phyloP scores from a whole-genome alignment of 2,888 invertebrate species.

The Pollenia labialis region DNA sequence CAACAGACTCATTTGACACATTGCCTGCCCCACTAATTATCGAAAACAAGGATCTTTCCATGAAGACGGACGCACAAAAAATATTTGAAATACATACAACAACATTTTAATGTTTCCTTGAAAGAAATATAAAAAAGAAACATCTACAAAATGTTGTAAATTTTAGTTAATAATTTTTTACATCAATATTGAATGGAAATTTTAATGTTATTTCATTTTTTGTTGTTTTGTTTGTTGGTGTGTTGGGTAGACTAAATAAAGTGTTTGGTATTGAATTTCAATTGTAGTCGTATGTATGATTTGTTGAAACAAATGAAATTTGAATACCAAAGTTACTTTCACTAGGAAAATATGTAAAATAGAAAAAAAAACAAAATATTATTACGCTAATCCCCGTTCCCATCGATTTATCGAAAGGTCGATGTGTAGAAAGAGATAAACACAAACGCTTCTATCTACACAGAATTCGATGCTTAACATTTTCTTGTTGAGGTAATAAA shows the following conservation, averaged over 20 bases:
- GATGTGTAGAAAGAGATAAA: conserved; percentile 22
- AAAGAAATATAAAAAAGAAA: neutral
- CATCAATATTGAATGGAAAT: conserved; percentile 37
- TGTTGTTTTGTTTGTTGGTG: conserved; percentile 25
- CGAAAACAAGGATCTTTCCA: conserved; percentile 17
- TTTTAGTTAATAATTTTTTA: conserved; percentile 13
- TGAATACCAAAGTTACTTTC: conserved; percentile 70
- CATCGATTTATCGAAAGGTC: neutral
- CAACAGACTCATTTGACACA: conserved; percentile 38
- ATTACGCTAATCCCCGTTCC: conserved; percentile 45
- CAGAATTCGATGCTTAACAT: conserved; percentile 44
- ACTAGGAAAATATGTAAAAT: conserved; percentile 47
- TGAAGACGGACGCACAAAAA: neutral
- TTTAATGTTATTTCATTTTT: conserved; percentile 28
- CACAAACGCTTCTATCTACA: conserved; percentile 33
- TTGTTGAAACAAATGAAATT: conserved; percentile 65
- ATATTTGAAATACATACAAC: neutral
- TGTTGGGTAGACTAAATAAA: conserved; percentile 47
- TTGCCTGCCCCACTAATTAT: conserved; percentile 61
- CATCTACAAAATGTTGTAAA: neutral
- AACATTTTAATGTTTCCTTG: conserved; percentile 27
- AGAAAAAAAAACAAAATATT: conserved; percentile 55
- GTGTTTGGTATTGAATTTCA: conserved; percentile 69
- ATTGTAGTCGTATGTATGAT: conserved; percentile 28
- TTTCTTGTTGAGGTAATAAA: conserved; percentile 68